Evolutionary conservation across 2,888 invertebrate species (phyloP), one percentile per base, ranked within the genome.

Genomic region (Drosophila longiperda): DNA sequence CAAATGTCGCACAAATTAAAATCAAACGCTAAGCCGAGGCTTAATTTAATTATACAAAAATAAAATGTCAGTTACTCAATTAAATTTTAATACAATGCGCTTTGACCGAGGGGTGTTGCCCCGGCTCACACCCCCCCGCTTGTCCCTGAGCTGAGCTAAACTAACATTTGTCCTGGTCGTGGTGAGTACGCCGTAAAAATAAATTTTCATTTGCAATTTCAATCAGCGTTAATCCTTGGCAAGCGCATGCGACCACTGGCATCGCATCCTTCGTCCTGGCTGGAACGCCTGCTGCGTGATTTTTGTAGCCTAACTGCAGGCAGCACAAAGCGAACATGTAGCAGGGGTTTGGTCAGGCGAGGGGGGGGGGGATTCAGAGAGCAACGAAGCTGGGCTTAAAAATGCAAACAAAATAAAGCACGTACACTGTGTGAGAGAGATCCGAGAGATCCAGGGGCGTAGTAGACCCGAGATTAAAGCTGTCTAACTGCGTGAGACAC

Each of bases 151-250:
- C 80, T 78, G 66, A 85, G 83, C 83, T 82, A 83, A 86, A 86
- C 90, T 80, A 90, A 90, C 87, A 84, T 76, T 82, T 72, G 53
- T 61, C 42, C 57, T 45, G 66, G 26, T 32, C 26, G n/a, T 42
- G 57, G 36, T 66, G 60, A 71, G 80, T 62, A 61, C 73, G 80
- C 89, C 90, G 90, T 87, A 84, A 88, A 90, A 90, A 92, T 91
- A 92, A 91, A 91, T 92, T 91, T 92, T 92, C 91, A 91, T 92
- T 92, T 91, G 91, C 92, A 92, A 92, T 92, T 91, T 92, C 92
- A 92, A 91, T 91, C 91, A 92, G 91, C 88, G 91, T 87, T 92
- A 91, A 91, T 91, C 91, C 92, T 89, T 84, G 82, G 87, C 88
- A 89, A 84, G 89, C 87, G 89, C 89, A 85, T 87, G 85, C 88